Conservation (phyloP, 2,113 vertebrate species). For the Cinclus mexicanus region DNA sequence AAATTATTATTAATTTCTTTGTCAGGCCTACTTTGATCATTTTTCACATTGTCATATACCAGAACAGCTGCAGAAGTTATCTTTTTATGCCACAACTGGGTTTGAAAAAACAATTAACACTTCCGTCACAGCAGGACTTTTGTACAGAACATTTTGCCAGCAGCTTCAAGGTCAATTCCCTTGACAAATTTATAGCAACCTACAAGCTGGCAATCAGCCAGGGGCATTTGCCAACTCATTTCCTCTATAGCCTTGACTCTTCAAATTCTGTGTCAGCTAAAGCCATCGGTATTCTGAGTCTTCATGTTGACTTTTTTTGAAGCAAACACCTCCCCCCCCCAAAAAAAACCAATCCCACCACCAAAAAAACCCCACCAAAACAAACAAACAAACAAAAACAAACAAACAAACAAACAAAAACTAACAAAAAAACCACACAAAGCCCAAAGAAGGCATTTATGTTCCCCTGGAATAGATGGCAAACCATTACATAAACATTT, state of each 20-base stretch:
- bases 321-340: rapidly evolving
- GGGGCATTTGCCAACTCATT: not conserved
- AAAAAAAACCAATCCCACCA: not conserved
- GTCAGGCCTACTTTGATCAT: not conserved
- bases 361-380: not conserved
- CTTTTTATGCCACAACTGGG: not conserved
- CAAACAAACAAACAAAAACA: not conserved
- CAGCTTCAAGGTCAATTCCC: not conserved
- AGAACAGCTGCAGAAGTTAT: not conserved
- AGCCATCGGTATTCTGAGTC: not conserved
- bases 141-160: not conserved
- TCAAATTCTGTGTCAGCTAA: not conserved
- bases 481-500: not conserved
- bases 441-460: not conserved
- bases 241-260: not conserved
- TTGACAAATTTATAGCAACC: not conserved
- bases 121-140: not conserved
- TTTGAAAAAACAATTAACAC: not conserved
- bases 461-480: not conserved
- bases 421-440: not conserved
- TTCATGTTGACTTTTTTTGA: not conserved
- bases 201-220: not conserved
- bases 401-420: not conserved
- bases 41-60: not conserved
- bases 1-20: not conserved